Base-by-base conservation (phyloP, 2,888 invertebrate genomes). In the Mechanitis mazaeus region DNA sequence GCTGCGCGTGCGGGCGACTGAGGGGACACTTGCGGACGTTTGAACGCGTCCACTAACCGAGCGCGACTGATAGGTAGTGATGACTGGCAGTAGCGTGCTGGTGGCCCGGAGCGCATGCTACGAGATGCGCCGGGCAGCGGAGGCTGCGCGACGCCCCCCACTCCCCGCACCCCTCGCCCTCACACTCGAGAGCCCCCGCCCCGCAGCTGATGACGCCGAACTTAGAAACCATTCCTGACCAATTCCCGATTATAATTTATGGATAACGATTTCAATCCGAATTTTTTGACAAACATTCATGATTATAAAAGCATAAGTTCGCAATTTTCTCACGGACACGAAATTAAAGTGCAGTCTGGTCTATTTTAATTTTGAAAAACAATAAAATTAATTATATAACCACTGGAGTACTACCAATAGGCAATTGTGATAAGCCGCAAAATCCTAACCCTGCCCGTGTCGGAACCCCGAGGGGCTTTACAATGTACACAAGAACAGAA, bases 51-150 rank as follows among this genome's bases (percentile, higher is more conserved):
- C 75, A 77, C 79, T 78, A 74, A 70, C 65, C 72, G 77, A 70
- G 75, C 79, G 78, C 78, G 74, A 83, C 84, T 82, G 81, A 59
- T 72, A 60, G 45, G 53, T 64, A 57, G 33, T 46, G 58, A 42
- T 9, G 11, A 42, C 42, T 42, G 42, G 35, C 35, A 35, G 35
- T 35, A 6, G 50, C 61, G 68, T 60, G 65, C 61, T 68, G 55
- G 63, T 62, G 47, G 60, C 63, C 72, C 63, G 64, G 60, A 66
- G 67, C 42, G 42, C 42, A 42, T 42, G 42, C 42, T 42, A 42
- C 42, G 65, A 68, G 72, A 72, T 73, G 76, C 73, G 80, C 81
- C 76, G 75, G 71, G 77, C 79, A 75, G 75, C 76, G 79, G 80
- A 82, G 79, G 84, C 79, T 76, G 74, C 73, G 71, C 69, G 68